Conservation (phyloP, 2,888 invertebrate species). For the Deladenus siricidicola region DNA sequence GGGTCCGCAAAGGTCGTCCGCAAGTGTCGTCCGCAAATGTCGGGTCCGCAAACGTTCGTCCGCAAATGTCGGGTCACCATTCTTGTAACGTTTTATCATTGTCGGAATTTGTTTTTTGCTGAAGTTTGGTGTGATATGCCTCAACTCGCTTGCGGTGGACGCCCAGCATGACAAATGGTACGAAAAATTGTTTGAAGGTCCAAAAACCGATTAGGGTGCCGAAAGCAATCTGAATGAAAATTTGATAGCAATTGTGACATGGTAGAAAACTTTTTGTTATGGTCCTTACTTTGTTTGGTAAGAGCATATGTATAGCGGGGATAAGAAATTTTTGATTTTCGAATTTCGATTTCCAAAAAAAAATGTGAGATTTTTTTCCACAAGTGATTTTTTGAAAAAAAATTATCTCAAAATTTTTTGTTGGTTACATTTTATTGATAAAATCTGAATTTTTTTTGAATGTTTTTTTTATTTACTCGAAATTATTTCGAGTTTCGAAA, state of each 20-base stretch:
- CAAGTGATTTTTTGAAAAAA: no score
- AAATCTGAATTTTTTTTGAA: no score
- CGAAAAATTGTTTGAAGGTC: conserved; percentile 47
- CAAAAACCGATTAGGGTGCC: conserved; percentile 44
- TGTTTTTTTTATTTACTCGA: no score
- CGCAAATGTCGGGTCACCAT: no score
- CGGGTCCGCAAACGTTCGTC: no score
- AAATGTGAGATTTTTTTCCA: neutral
- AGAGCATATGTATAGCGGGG: neutral
- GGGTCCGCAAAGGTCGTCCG: no score
- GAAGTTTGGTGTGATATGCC: conserved; percentile 26
- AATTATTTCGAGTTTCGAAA: no score
- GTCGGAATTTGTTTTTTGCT: neutral
- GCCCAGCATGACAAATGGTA: conserved; percentile 49
- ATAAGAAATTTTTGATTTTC: neutral
- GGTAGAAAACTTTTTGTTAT: neutral
- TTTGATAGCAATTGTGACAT: neutral
- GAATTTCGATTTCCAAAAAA: neutral
- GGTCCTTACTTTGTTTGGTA: no score
- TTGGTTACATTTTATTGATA: no score
- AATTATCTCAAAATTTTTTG: no score
- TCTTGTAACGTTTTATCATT: no score
- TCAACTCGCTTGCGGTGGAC: conserved; percentile 46
- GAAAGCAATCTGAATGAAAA: conserved; percentile 43
- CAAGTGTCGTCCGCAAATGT: no score